Base-by-base conservation (phyloP, 2,797 vertebrate genomes). In the Pseudomugil gertrudae region DNA sequence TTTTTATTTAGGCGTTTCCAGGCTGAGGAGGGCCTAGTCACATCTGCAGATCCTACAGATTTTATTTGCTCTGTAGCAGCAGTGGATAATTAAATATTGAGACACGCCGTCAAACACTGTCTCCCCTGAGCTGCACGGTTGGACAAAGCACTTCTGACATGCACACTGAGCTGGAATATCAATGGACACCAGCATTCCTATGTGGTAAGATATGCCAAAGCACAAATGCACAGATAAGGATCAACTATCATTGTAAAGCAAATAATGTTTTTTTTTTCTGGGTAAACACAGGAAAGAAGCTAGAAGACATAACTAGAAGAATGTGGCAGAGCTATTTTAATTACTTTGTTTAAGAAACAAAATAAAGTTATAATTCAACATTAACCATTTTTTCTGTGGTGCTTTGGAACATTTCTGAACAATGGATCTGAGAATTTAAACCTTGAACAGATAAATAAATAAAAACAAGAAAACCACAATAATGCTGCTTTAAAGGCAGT, bases 81-180 rank as follows among this genome's bases (percentile, higher is more conserved):
- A 83, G 84, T 80, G 83, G 78, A 87, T 89, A 89, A 92, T 93
- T 89, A 90, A 85, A 91, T 91, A 80, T 79, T 72, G 81, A 90
- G 81, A 87, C 74, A 71, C 55, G 68, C 74, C 66, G 80, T 91
- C 92, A 90, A 86, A 87, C 83, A 64, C 63, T 60, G 83, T 77
- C 78, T 90, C 76, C 72, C 81, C 76, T 66, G 76, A 30, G 74
- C 64, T 59, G 54, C 48, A 50, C 74, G 56, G 75, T 67, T 38
- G 51, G 82, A 76, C 84, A 91, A 92, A 93, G 86, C 58, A 52
- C 70, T 86, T 81, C 70, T 87, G 92, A 91, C 92, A 78, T 65
- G 75, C 72, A 80, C 63, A 53, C 76, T 51, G 38, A 76, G 67
- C 74, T 60, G 68, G 87, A 92, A 92, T 92, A 89, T 90, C 87